Base-by-base conservation (phyloP, 2,113 vertebrate genomes). In the Noctilio leporinus region DNA sequence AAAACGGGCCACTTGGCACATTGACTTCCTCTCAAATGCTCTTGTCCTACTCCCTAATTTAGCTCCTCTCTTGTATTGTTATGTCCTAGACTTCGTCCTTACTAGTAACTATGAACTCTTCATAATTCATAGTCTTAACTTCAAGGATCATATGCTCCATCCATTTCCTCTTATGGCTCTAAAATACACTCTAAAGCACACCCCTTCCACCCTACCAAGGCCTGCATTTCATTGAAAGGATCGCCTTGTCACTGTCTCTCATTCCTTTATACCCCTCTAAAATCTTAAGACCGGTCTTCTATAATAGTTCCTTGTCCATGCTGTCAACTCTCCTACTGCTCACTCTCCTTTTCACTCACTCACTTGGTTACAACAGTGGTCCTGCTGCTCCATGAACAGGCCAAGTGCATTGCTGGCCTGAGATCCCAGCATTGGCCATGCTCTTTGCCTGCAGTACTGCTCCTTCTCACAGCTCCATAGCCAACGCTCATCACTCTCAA, bases 281-380 rank as follows among this genome's bases (percentile, higher is more conserved):
- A 72, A 86, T 57, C 33, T 16, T 12, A 1, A 12, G 9, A 16
- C 9, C 11, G 4, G 3, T n/a, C 9, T 73, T 64, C 49, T 55
- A 43, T n/a, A n/a, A 16, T 28, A 47, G 0, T 49, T 24, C 30
- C n/a, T 53, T 64, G n/a, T 1, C 15, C 22, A 80, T 3, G 30
- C 16, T 10, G 38, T 57, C 24, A 40, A 24, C n/a, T 40, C 28
- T 47, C 7, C 14, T 22, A 19, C 7, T 20, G 17, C 33, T 67
- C 16, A 35, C 35, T 3, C 3, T 49, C 14, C 2, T 1, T 2
- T 33, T 14, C 5, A 33, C 40, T 28, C 49, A 1, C 5, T 40
- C 11, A 0, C 16, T 40, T 16, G 15, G 40, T 5, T 10, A 9
- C 45, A 24, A 8, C 26, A 10, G 35, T 24, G 16, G 77, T 30